Evolutionary conservation across 53 echinoderm and acorn worm species (phyloP).

Genomic region (Hippasteria phrygiana): DNA sequence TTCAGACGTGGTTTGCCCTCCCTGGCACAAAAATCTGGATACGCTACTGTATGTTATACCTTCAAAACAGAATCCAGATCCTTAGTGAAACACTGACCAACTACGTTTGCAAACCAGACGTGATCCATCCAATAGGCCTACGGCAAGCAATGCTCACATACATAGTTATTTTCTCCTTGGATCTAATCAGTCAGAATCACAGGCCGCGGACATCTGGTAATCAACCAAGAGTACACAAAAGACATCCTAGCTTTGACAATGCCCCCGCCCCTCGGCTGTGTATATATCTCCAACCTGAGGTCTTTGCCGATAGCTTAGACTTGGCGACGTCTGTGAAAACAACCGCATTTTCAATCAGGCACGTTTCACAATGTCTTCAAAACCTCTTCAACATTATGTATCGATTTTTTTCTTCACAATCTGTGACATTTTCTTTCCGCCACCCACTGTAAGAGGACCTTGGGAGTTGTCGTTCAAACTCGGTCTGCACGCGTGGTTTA

Average conservation of each 20-base stretch:
- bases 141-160: too few relatives aligned
- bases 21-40: too few relatives aligned
- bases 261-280: not conserved
- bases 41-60: too few relatives aligned
- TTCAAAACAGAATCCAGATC: too few relatives aligned
- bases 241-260: not conserved
- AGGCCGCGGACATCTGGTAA: too few relatives aligned
- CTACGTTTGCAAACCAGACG: too few relatives aligned
- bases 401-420: not conserved
- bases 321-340: not conserved
- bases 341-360: not conserved
- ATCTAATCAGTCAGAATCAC: too few relatives aligned
- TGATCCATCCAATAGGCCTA: too few relatives aligned
- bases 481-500: not conserved
- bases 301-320: not conserved
- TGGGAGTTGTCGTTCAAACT: conserved; percentile 1
- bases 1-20: too few relatives aligned
- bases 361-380: not conserved
- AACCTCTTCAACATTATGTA: not conserved
- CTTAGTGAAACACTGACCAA: too few relatives aligned
- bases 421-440: not conserved
- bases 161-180: too few relatives aligned
- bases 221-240: too few relatives aligned
- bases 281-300: not conserved
- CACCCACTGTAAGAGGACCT: not conserved